Evolutionary conservation across 2,888 invertebrate species (phyloP).

Genomic region (Pelosia muscerda): DNA sequence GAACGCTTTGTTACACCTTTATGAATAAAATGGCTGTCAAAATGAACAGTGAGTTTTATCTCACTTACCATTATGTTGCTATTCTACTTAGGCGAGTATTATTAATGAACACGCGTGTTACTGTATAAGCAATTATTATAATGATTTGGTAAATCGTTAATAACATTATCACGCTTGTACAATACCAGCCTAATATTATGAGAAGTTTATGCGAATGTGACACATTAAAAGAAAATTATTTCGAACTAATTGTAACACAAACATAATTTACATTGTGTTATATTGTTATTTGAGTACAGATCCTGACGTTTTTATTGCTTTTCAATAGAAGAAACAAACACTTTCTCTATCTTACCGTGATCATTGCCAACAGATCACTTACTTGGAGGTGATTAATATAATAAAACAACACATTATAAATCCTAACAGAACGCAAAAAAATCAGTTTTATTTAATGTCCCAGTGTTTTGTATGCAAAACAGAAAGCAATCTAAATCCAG

Average conservation of each 20-base stretch:
- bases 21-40: not conserved
- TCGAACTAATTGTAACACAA: no score
- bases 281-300: no score
- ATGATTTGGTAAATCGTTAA: not conserved
- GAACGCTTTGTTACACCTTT: not conserved
- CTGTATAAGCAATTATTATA: not conserved
- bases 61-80: not conserved
- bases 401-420: not conserved
- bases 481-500: not conserved
- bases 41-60: not conserved
- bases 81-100: not conserved
- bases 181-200: not conserved
- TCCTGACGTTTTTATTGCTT: not conserved
- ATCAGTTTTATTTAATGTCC: not conserved
- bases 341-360: not conserved
- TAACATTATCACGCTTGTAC: not conserved
- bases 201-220: not conserved
- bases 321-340: not conserved
- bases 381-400: no score
- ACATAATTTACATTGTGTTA: not conserved
- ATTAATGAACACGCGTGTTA: not conserved
- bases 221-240: not conserved
- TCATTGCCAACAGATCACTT: no score
- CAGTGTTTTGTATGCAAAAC: not conserved
- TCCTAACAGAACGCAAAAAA: not conserved